These are phyloP conservation scores for Xenentodon cancila DNA, from an alignment of 2,797 vertebrate species.

Conservation along the genomic window DNA sequence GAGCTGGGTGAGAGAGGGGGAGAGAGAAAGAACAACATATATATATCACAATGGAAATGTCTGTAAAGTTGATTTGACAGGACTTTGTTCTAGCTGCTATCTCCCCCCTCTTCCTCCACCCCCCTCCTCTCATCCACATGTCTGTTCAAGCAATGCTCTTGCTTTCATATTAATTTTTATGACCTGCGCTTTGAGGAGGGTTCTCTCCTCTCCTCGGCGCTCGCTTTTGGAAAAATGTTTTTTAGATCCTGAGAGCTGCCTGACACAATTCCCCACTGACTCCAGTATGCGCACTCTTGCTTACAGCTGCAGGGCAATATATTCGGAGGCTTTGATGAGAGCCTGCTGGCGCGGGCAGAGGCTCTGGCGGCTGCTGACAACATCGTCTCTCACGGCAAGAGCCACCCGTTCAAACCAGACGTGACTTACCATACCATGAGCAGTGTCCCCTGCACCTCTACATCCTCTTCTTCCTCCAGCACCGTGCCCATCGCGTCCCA, in stretches of 20 bases:
- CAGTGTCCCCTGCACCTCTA: conserved; percentile 89
- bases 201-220: conserved; percentile 81
- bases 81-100: conserved; percentile 70
- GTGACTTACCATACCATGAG: conserved; percentile 95
- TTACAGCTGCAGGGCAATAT: conserved; percentile 98
- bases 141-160: conserved; percentile 86
- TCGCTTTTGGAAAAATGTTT: conserved; percentile 87
- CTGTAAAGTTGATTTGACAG: conserved; percentile 80
- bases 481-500: conserved; percentile 86
- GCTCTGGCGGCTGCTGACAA: conserved; percentile 94
- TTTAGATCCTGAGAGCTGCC: conserved; percentile 89
- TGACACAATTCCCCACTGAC: conserved; percentile 97
- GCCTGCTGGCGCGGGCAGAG: conserved; percentile 95
- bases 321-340: conserved; percentile 98
- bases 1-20: conserved; percentile 15
- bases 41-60: conserved; percentile 59
- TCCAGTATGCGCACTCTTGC: conserved; percentile 86
- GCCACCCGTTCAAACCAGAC: conserved; percentile 93
- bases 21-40: not conserved
- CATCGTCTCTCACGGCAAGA: conserved; percentile 92
- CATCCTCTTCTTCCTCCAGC: conserved; percentile 83
- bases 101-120: not conserved
- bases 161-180: conserved; percentile 98
- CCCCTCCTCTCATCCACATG: conserved; percentile 78
- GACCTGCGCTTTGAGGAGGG: conserved; percentile 93